Base-by-base conservation (phyloP, 2,113 vertebrate genomes). In the Pseudorhombus dupliciocellatus region DNA sequence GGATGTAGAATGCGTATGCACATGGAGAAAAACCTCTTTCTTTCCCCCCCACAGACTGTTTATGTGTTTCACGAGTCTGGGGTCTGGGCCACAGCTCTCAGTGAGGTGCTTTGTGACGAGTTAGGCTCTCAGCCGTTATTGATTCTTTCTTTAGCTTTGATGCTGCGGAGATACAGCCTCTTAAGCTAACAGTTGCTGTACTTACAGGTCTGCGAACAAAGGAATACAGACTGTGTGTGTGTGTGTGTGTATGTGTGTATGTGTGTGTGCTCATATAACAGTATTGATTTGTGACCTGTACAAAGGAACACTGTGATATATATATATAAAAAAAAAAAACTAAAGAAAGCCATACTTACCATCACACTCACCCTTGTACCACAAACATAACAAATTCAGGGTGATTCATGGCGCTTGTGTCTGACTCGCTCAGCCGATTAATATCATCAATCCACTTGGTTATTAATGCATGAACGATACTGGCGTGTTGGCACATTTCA, bases 251-350 rank as follows among this genome's bases (percentile, higher is more conserved):
- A 25, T 70, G 70, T 76, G 55, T 58, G 56, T 79, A 61, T 80
- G 66, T 48, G 59, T 5, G 60, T 3, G 7, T 46, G 61, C 75
- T 73, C 80, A 52, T 34, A 70, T 79, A 65, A 65, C 37, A 40
- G 50, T 79, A 89, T 85, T 88, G 83, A 91, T 90, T 88, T 81
- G 80, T 75, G 42, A 80, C 63, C 44, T 58, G 61, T 83, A 84
- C 75, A 87, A 83, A 77, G 78, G 75, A 64, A 15, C 16, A 65
- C 57, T 61, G 50, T 50, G 44, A 64, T 60, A 37, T n/a, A n/a
- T n/a, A 15, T 60, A 56, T 50, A 64, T 79, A 67, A 25, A 66
- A 81, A 62, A 57, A 30, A 30, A 59, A 77, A 75, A 68, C 51
- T 48, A 72, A 31, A 53, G 1, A 59, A 71, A 37, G 10, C 10